phyloP scores from a whole-genome alignment of 2,113 vertebrate species.

The Perca schrenkii region DNA sequence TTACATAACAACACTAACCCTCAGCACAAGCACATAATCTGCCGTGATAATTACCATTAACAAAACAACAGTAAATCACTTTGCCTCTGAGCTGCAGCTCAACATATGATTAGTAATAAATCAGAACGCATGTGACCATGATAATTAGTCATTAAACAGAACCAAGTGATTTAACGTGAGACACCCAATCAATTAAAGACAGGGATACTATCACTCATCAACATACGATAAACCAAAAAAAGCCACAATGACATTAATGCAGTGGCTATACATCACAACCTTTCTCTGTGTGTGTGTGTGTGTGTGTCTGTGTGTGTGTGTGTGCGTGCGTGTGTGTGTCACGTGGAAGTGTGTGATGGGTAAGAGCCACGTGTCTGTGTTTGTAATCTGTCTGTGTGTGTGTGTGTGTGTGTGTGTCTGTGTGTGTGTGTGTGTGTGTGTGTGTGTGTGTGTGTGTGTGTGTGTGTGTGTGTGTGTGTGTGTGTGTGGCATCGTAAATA shows the following conservation, averaged over 20 bases:
- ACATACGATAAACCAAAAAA: conserved; percentile 35
- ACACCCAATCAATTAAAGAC: conserved; percentile 37
- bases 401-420: conserved; percentile 22
- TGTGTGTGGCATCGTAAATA: conserved; percentile 31
- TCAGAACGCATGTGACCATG: conserved; percentile 41
- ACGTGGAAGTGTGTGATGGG: background rate
- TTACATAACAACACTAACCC: conserved; percentile 6
- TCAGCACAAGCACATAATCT: background rate
- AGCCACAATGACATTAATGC: background rate
- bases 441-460: conserved; percentile 32
- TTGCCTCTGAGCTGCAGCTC: background rate
- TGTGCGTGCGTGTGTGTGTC: conserved; percentile 25
- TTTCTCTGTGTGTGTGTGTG: conserved; percentile 8
- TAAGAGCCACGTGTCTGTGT: background rate
- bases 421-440: conserved; percentile 34
- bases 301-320: conserved; percentile 34
- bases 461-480: conserved; percentile 30
- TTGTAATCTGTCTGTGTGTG: conserved; percentile 31
- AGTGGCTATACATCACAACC: background rate
- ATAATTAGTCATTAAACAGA: conserved; percentile 54
- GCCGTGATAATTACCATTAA: conserved; percentile 21
- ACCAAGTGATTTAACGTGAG: conserved; percentile 43
- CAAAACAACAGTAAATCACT: conserved; percentile 38
- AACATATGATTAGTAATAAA: conserved; percentile 30
- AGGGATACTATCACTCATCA: conserved; percentile 43